These are phyloP conservation scores for Osmerus eperlanus DNA, from an alignment of 2,113 vertebrate species.

Conservation along the genomic window DNA sequence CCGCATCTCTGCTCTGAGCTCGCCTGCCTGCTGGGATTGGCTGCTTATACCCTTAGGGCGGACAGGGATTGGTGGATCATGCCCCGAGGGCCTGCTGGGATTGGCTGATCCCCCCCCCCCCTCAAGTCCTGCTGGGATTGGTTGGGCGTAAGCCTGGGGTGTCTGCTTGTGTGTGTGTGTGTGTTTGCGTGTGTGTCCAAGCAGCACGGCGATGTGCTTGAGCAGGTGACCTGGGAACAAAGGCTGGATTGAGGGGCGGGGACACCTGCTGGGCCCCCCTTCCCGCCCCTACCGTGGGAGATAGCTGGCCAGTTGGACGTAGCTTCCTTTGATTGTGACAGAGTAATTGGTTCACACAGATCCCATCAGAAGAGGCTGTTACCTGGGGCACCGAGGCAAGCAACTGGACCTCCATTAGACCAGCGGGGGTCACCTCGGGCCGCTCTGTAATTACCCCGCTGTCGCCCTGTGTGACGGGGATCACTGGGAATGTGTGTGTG, in stretches of 20 bases:
- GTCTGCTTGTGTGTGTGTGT: too few relatives aligned
- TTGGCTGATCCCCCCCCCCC: too few relatives aligned
- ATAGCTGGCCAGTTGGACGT: slow-evolving; percentile 76
- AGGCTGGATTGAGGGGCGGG: slow-evolving; percentile 71
- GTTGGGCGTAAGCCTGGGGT: too few relatives aligned
- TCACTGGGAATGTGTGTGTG: slow-evolving; percentile 44
- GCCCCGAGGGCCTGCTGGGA: too few relatives aligned
- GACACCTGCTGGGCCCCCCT: too few relatives aligned
- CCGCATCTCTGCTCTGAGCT: slow-evolving; percentile 53
- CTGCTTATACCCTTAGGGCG: too few relatives aligned
- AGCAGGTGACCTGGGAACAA: slow-evolving; percentile 81
- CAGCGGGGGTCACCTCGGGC: slow-evolving; percentile 68
- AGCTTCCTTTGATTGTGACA: slow-evolving; percentile 84
- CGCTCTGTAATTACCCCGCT: slow-evolving; percentile 72
- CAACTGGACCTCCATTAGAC: slow-evolving; percentile 83
- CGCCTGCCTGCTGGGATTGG: slow-evolving; percentile 55
- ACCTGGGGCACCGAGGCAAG: slow-evolving; percentile 70
- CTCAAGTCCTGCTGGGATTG: too few relatives aligned
- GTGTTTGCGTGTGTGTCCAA: slow-evolving; percentile 47
- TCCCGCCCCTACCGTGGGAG: slow-evolving; percentile 74
- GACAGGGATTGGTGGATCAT: too few relatives aligned
- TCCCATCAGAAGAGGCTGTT: slow-evolving; percentile 71
- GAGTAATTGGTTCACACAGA: slow-evolving; percentile 81
- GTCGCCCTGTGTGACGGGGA: slow-evolving; percentile 63
- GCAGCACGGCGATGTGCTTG: slow-evolving; percentile 71